Conservation (phyloP, 1,140 invertebrate genomes). For the Euwallacea similis region DNA sequence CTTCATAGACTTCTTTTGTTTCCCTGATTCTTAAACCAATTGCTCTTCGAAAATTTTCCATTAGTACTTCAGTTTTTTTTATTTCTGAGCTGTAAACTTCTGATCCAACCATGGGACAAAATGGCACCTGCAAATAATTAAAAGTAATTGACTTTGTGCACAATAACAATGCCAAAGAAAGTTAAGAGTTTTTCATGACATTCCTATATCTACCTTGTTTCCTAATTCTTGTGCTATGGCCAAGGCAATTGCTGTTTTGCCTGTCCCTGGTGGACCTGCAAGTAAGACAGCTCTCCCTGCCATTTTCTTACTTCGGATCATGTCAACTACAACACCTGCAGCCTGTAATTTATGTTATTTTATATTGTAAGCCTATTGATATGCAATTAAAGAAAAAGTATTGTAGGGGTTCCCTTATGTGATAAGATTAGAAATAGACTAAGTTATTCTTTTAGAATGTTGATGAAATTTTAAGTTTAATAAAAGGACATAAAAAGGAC, state of each 20-base stretch:
- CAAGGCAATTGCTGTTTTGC: conserved; percentile 97
- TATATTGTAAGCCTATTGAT: too few species aligned
- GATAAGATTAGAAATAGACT: too few species aligned
- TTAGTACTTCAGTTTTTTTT: conserved; percentile 99
- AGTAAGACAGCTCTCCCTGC: conserved; percentile 93
- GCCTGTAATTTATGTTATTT: conserved; percentile 59
- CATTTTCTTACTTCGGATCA: conserved; percentile 98
- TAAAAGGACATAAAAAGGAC: too few species aligned
- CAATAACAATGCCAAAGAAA: not conserved
- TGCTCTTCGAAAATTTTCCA: conserved; percentile 98
- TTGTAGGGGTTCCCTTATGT: too few species aligned
- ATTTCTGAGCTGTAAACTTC: conserved; percentile 99
- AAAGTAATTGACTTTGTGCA: not conserved
- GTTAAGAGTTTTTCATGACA: not conserved
- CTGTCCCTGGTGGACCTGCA: conserved; percentile 97
- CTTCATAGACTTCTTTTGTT: conserved; percentile 99
- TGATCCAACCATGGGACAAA: conserved; percentile 99
- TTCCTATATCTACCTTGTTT: conserved; percentile 74
- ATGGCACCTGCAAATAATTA: conserved; percentile 62
- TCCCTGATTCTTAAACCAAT: conserved; percentile 95
- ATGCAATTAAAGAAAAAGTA: too few species aligned
- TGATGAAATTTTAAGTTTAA: too few species aligned
- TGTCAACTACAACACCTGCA: conserved; percentile 94
- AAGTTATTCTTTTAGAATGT: too few species aligned
- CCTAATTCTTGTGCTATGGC: conserved; percentile 98